Base-by-base conservation (phyloP, 1,140 invertebrate genomes). In the Calephelis nemesis region DNA sequence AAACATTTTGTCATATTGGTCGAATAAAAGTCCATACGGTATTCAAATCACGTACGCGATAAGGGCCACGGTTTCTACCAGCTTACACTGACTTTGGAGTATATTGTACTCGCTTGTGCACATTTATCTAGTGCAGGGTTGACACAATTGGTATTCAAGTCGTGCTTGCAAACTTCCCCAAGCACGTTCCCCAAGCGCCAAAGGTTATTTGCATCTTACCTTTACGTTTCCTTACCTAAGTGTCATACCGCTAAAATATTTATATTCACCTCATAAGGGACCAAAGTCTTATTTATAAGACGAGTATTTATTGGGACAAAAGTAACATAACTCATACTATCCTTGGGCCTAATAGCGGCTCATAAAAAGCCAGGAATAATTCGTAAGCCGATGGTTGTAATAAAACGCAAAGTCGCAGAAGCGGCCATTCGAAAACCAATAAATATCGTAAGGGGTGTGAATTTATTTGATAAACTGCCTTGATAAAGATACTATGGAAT, bases 401-500 rank as follows among this genome's bases (percentile, higher is more conserved):
- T 60, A 60, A 60, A 60, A 60, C 54, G 54, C 54, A 66, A 66
- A 75, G 73, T 73, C 71, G 76, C 71, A 71, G 67, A 76, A 71
- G 75, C 77, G 79, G 77, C 79, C 75, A 82, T 83, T 82, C 75
- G 75, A 77, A 82, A 82, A 78, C 77, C 80, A 79, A 83, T 85
- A 85, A 83, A 85, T 85, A 83, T 82, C 75, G 74, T 67, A 77
- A 75, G 75, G 75, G 63, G 74, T 79, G 71, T 77, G 83, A 85
- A 79, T 85, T 82, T 83, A 83, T 83, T 85, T 85, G 83, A 85
- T 82, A 82, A 85, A 83, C 80, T 81, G 75, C 72, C 63, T 15
- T 78, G 81, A 85, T 85, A 84, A 82, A 79, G 74, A 82, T 76
- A 74, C 78, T 68, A 71, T 62, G 70, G 72, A 70, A 67, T 70